These are phyloP conservation scores for Notospermus geniculatus DNA, from an alignment of 1,140 invertebrate species.

Conservation along the genomic window DNA sequence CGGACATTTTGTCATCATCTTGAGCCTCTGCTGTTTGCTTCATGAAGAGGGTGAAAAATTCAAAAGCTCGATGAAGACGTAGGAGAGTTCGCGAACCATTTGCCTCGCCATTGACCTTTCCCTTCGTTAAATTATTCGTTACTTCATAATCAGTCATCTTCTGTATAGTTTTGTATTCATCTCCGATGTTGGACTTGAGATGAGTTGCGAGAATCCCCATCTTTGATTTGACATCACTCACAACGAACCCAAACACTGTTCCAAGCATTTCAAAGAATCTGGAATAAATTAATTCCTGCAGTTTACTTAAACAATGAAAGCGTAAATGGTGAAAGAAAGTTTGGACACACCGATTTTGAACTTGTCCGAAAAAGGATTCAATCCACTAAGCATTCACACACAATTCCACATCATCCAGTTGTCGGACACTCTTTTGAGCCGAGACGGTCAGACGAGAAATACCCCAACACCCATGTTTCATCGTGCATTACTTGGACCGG, in stretches of 20 bases:
- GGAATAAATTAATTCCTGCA: too few species aligned
- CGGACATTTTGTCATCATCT: conserved; percentile 69
- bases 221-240: conserved; percentile 82
- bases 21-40: conserved; percentile 67
- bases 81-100: conserved; percentile 85
- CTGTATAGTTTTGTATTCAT: conserved; percentile 77
- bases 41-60: conserved; percentile 84
- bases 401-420: too few species aligned
- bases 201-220: conserved; percentile 75
- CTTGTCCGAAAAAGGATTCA: too few species aligned
- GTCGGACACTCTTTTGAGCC: too few species aligned
- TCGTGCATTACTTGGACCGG: not conserved
- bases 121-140: conserved; percentile 66
- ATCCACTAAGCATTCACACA: too few species aligned
- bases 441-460: too few species aligned
- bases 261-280: conserved; percentile 90
- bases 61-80: conserved; percentile 86
- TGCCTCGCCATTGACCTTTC: conserved; percentile 57
- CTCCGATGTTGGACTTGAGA: conserved; percentile 59
- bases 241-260: conserved; percentile 86
- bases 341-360: too few species aligned
- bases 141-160: conserved; percentile 86
- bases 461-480: not conserved
- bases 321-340: too few species aligned
- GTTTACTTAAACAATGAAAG: too few species aligned